Evolutionary conservation across 2,888 invertebrate genomes (phyloP).

Genomic region (Ptychoptera albimana): DNA sequence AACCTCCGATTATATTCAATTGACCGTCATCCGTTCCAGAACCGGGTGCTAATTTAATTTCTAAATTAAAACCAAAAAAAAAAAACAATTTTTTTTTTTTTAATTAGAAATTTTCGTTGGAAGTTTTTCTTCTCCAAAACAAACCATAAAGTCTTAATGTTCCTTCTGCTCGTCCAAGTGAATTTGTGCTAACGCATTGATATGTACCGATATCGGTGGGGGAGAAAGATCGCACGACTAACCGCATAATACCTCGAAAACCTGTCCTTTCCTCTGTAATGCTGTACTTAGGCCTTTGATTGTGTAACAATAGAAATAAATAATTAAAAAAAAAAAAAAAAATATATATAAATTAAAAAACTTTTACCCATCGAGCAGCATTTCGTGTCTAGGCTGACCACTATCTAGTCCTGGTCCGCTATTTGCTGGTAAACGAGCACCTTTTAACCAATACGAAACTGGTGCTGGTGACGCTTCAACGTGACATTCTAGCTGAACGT

Average conservation of each 20-base stretch:
- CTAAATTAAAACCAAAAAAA: conserved; percentile 14
- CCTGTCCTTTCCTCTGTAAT: conserved; percentile 30
- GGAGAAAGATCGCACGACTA: conserved; percentile 34
- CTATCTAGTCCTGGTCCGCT: conserved; percentile 23
- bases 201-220: conserved; percentile 53
- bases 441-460: conserved; percentile 31
- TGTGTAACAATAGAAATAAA: conserved; percentile 4
- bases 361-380: conserved; percentile 70
- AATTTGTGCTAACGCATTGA: conserved; percentile 56
- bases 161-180: conserved; percentile 47
- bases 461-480: conserved; percentile 68
- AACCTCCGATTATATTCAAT: conserved; percentile 23
- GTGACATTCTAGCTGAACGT: conserved; percentile 73
- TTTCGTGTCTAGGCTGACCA: conserved; percentile 39
- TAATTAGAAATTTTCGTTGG: neutral
- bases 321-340: neutral
- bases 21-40: conserved; percentile 27
- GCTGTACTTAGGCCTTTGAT: conserved; percentile 31
- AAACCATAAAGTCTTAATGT: conserved; percentile 47
- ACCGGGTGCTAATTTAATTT: conserved; percentile 31
- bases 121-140: too few species aligned
- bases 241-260: conserved; percentile 28
- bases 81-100: neutral
- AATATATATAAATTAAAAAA: neutral
- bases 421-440: conserved; percentile 24